These are phyloP conservation scores for Sympetrum striolatum DNA, from an alignment of 2,888 invertebrate genomes.

Conservation along the genomic window DNA sequence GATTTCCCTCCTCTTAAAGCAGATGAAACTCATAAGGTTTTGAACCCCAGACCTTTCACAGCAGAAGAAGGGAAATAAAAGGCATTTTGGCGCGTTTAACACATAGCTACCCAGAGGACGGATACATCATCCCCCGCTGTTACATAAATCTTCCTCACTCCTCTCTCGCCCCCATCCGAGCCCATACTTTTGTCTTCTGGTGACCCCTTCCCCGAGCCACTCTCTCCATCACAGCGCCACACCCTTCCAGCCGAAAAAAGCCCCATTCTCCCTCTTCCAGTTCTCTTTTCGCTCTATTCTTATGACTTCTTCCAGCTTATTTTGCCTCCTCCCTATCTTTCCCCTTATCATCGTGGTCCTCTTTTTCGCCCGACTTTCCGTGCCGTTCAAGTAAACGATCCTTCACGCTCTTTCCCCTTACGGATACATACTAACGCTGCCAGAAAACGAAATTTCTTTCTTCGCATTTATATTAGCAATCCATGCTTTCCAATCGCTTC, in stretches of 20 bases:
- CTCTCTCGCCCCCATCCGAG: not conserved
- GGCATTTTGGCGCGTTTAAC: constrained; percentile 17
- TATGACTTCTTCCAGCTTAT: not conserved
- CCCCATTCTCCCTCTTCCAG: not conserved
- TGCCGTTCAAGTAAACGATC: not conserved
- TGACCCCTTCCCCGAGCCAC: not conserved
- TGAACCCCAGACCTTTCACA: not conserved
- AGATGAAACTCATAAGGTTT: constrained; percentile 1
- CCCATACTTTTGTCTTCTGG: constrained; percentile 10
- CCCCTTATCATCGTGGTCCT: not conserved
- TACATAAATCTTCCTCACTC: constrained; percentile 26
- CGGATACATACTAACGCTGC: no score
- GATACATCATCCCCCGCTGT: constrained; percentile 22
- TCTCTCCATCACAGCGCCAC: not conserved
- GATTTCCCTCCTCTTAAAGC: not conserved
- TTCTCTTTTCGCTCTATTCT: not conserved
- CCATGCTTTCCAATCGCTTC: no score
- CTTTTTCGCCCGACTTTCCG: not conserved
- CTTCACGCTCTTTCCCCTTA: not conserved
- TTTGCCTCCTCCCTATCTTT: not conserved
- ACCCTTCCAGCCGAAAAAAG: not conserved
- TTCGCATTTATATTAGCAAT: no score
- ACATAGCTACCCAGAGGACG: constrained; percentile 5
- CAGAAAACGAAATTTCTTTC: no score
- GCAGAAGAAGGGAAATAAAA: not conserved